Percentiles rank a stretch among this genome's conserved stretches.
These are phyloP conservation scores for Onthophagus sagittarius DNA, from an alignment of 2,888 invertebrate genomes.

Conservation along the genomic window DNA sequence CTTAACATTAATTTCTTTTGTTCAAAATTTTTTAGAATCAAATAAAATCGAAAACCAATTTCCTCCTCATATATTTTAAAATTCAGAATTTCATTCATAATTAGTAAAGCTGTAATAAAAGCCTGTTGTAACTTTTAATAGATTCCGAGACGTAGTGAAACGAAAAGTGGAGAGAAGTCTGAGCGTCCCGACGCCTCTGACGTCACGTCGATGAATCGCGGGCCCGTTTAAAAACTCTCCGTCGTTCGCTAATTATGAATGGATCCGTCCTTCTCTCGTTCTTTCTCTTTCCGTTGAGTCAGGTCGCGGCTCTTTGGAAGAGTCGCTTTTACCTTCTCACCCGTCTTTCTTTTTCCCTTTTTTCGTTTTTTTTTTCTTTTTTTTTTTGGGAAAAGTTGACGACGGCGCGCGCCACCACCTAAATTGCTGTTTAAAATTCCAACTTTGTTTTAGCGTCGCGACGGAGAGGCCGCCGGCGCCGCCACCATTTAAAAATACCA, in stretches of 20 bases:
- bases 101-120: not conserved
- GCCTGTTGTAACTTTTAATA: not conserved
- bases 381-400: conserved; percentile 38
- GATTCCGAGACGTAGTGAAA: not conserved
- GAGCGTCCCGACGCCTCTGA: conserved; percentile 25
- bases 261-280: conserved; percentile 29
- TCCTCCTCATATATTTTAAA: too few relatives aligned
- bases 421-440: conserved; percentile 50
- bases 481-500: conserved; percentile 13
- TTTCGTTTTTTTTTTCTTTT: conserved; percentile 44
- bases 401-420: conserved; percentile 43
- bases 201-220: conserved; percentile 39
- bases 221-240: conserved; percentile 44
- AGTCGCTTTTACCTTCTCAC: conserved; percentile 38
- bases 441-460: conserved; percentile 48
- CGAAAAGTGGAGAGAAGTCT: not conserved
- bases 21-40: too few relatives aligned
- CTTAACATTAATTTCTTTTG: too few relatives aligned
- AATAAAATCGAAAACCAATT: too few relatives aligned
- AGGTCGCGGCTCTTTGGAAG: conserved; percentile 43
- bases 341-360: conserved; percentile 48
- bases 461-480: conserved; percentile 17
- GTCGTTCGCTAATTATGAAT: conserved; percentile 49
- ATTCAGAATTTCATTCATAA: not conserved
- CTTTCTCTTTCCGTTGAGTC: conserved; percentile 38